Percentiles rank a stretch among this genome's conserved stretches.
These are phyloP conservation scores for Theonella swinhoei DNA, from an alignment of 37 sponge, comb jelly and placozoan genomes.

Conservation along the genomic window DNA sequence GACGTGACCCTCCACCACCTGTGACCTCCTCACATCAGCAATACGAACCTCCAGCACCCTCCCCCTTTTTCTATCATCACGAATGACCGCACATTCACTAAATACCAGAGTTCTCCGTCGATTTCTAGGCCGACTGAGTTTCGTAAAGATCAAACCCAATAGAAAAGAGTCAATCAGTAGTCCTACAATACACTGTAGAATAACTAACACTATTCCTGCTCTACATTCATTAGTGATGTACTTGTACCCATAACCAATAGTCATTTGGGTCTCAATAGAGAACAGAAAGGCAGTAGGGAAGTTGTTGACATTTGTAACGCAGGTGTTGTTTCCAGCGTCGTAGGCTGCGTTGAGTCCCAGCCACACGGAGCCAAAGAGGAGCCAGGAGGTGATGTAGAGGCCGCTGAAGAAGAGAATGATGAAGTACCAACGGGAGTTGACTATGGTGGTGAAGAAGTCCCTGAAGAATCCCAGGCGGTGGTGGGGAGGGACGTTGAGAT, in stretches of 20 bases:
- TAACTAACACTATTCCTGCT: conserved; percentile 53
- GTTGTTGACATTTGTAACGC: conserved; percentile 31
- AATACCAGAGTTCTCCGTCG: conserved; percentile 79
- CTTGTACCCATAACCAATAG: conserved; percentile 80
- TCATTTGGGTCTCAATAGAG: conserved; percentile 77
- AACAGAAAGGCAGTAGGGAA: conserved; percentile 70
- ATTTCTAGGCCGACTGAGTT: conserved; percentile 64
- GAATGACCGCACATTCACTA: conserved; percentile 61
- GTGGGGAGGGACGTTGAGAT: not conserved
- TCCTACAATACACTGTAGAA: conserved; percentile 59
- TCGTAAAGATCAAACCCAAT: conserved; percentile 83
- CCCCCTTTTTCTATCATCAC: conserved; percentile 21
- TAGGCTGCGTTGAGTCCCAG: not conserved
- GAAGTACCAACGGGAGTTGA: conserved; percentile 66
- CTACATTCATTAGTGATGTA: conserved; percentile 47
- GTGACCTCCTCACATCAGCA: conserved; percentile 62
- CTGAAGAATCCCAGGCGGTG: conserved; percentile 22
- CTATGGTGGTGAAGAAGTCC: conserved; percentile 81
- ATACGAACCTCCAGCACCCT: conserved; percentile 54
- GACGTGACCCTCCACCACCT: conserved; percentile 77
- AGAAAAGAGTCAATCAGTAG: conserved; percentile 67
- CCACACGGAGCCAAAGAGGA: conserved; percentile 71
- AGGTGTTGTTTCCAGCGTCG: conserved; percentile 45
- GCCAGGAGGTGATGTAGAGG: conserved; percentile 64
- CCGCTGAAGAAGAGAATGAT: conserved; percentile 34